phyloP scores from a whole-genome alignment of 1,140 invertebrate genomes.

The Zophobas morio region DNA sequence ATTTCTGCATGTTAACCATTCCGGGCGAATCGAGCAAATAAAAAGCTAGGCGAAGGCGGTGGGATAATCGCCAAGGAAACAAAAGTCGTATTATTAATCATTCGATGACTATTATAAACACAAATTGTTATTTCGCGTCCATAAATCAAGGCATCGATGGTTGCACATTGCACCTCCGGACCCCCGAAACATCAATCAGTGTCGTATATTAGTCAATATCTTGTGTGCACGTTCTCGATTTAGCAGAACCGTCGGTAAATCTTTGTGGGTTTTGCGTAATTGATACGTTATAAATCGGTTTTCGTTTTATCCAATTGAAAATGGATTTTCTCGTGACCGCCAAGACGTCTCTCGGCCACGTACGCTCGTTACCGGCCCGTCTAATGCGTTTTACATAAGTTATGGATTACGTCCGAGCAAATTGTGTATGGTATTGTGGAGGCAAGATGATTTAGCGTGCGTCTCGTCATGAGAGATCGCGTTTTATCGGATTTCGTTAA shows the following conservation, averaged over 20 bases:
- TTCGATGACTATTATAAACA: conserved; percentile 9
- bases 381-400: neutral
- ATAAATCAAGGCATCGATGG: conserved; percentile 7
- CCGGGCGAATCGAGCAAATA: neutral
- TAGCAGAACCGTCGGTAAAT: conserved; percentile 12
- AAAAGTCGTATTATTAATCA: conserved; percentile 29
- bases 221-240: conserved; percentile 18
- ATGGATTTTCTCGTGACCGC: conserved; percentile 24
- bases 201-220: conserved; percentile 23
- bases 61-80: conserved; percentile 10
- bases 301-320: conserved; percentile 23
- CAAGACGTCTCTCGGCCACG: conserved; percentile 7
- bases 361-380: conserved; percentile 10
- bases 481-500: conserved; percentile 3
- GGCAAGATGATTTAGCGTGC: neutral
- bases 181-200: conserved; percentile 15
- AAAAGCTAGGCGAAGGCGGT: neutral
- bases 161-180: conserved; percentile 3
- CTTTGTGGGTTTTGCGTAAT: conserved; percentile 26
- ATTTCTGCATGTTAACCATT: conserved; percentile 45
- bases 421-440: neutral
- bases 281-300: conserved; percentile 27
- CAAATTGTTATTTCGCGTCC: conserved; percentile 23
- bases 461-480: neutral
- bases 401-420: neutral